Evolutionary conservation across 2,797 vertebrate genomes (phyloP), one percentile per base, ranked within the genome.

Genomic region (Sebastes oblongus): DNA sequence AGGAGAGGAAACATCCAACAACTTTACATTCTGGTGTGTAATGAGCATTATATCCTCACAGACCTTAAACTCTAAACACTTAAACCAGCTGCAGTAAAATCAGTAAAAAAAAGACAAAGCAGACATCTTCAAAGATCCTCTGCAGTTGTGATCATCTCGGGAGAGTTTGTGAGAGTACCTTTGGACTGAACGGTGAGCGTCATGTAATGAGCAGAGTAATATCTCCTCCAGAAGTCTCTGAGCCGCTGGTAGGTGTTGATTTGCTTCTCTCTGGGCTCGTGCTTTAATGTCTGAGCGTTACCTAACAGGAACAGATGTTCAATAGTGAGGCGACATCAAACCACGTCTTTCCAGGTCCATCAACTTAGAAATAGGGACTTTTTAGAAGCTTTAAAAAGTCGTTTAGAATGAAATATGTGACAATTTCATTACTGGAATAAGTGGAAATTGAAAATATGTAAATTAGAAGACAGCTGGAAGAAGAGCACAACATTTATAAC

Each of bases 191-290:
- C 97, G 14, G 97, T 93, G 66, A 99, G 95, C 27, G 97, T 99
- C 98, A 99, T 99, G 86, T 97, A 99, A 71, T 99, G 97, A 78
- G 98, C 97, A 10, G 98, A 98, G 91, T 99, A 99, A 75, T 97
- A 95, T 83, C 89, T 96, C 89, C 89, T 96, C 97, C 98, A 97
- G 95, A 99, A 99, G 16, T 97, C 96, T 81, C 95, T 91, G 82
- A 99, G 92, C 22, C 96, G 94, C 78, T 96, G 89, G 83, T 99
- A 97, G 65, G 97, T 98, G 92, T 98, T 97, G 67, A 98, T 97
- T 30, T 96, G 95, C 10, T 96, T 97, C 94, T 93, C 94, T 85
- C 93, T 96, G 39, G 98, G 98, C 72, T 97, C 96, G 1, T 97
- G 96, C 75, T 99, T 99, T 75, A 99, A 94, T 0, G 98, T 99